Conservation (phyloP, 1,140 invertebrate species). For the Pachypsylla venusta region DNA sequence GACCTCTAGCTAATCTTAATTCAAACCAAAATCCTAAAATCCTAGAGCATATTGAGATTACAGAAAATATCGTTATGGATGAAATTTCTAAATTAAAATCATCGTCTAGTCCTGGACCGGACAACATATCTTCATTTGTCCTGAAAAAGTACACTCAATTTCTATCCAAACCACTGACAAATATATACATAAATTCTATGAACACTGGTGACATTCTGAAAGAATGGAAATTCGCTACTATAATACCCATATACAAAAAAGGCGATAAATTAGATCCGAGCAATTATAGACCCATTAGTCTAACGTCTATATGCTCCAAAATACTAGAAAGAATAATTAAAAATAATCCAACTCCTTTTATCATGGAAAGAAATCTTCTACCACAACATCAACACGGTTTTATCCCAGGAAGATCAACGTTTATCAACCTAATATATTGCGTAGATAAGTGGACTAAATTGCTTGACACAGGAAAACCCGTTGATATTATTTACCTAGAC, state of each 20-base stretch:
- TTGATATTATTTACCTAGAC: slow-evolving; percentile 10
- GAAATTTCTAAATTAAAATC: not conserved
- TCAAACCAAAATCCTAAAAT: not conserved
- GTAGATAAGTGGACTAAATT: not conserved
- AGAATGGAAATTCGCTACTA: slow-evolving; percentile 22
- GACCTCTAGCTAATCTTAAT: not conserved
- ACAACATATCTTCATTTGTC: not conserved
- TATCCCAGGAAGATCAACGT: slow-evolving; percentile 10
- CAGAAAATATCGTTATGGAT: not conserved
- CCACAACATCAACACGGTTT: slow-evolving; percentile 24
- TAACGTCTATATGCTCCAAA: slow-evolving; percentile 24
- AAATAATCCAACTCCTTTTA: slow-evolving; percentile 18
- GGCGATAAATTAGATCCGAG: slow-evolving; percentile 18
- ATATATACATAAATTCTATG: slow-evolving; percentile 14
- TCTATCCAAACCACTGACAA: not conserved
- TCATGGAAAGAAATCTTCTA: slow-evolving; percentile 20
- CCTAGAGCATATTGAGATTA: not conserved
- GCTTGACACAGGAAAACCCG: not conserved
- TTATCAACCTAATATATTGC: not conserved
- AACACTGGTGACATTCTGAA: slow-evolving; percentile 16
- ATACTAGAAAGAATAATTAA: slow-evolving; percentile 26
- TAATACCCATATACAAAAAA: slow-evolving; percentile 24
- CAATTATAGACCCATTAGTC: slow-evolving; percentile 27
- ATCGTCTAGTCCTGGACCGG: not conserved
- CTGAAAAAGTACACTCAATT: not conserved